These are phyloP conservation scores for Uria aalge DNA, from an alignment of 2,113 vertebrate species.

Conservation along the genomic window DNA sequence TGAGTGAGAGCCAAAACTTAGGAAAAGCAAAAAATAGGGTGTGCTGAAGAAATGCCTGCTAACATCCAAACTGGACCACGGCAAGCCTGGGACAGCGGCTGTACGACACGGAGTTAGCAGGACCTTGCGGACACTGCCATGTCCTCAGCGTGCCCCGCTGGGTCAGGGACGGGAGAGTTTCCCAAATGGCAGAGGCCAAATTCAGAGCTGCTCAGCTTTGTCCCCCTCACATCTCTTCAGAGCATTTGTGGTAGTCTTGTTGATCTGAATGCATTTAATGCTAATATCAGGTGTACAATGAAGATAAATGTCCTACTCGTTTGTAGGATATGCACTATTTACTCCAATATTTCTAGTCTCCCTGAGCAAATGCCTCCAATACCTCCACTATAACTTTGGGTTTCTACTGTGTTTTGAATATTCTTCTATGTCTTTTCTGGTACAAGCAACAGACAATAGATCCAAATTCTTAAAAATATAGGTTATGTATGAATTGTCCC, in stretches of 20 bases:
- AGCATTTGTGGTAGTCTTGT: neutral
- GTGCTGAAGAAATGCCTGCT: neutral
- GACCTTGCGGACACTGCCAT: neutral
- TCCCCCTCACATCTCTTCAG: neutral
- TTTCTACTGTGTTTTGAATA: neutral
- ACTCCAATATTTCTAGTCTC: neutral
- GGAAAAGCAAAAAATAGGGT: neutral
- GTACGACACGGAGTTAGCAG: neutral
- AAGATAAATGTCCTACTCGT: neutral
- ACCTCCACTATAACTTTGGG: neutral
- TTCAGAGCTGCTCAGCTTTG: neutral
- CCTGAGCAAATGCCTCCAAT: neutral
- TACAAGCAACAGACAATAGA: neutral
- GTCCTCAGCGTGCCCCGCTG: fast-evolving
- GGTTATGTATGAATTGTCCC: neutral
- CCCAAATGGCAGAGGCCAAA: neutral
- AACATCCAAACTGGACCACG: neutral
- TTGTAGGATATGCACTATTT: neutral
- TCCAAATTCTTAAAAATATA: neutral
- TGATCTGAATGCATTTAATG: neutral
- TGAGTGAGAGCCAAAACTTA: neutral
- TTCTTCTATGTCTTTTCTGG: neutral
- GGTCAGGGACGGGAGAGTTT: neutral
- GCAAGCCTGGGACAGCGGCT: neutral
- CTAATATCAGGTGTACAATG: neutral